Evolutionary conservation across 1,140 invertebrate species (phyloP), one percentile per base, ranked within the genome.

Genomic region (Polyergus mexicanus): DNA sequence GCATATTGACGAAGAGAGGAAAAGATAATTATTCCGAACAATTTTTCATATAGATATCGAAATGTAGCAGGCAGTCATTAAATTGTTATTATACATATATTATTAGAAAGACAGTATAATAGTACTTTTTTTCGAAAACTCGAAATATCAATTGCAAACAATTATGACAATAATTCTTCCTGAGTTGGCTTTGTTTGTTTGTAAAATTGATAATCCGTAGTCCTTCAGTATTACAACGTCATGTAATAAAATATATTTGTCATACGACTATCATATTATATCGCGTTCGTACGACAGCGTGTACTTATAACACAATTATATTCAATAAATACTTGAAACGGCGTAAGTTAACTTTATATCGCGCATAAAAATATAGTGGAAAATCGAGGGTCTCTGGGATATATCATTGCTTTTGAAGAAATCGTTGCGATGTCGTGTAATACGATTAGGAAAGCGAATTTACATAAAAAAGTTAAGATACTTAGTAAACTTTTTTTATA

Each of bases 91-190:
- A 44, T 44, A 51, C 56, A 68, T 38, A 51, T 56, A 66, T 38
- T 41, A 56, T 60, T 68, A 54, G 11, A 72, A 68, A 22, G 47
- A 62, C 62, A 56, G 22, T 78, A 58, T 84, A 86, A 72, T 86
- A 76, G 63, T 32, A 78, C 56, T 28, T 88, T 62, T 88, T 84
- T 78, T 90, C 60, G 74, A 90, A 90, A 77, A 80, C 75, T 74
- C 38, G 54, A 41, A 78, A 69, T 75, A 90, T 86, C 66, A 90
- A 80, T 90, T 91, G 63, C 86, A 91, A 62, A 69, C 65, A 65
- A 90, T 88, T 86, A 91, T 86, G 93, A 94, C 92, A 94, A 94
- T 94, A 93, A 94, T 91, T 93, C 87, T 92, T 86, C 91, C 90
- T 92, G 88, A 89, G 93, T 93, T 85, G 84, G 51, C 54, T 62